Evolutionary conservation across 2,797 vertebrate species (phyloP), one percentile per base, ranked within the genome.

Genomic region (Morelia viridis): DNA sequence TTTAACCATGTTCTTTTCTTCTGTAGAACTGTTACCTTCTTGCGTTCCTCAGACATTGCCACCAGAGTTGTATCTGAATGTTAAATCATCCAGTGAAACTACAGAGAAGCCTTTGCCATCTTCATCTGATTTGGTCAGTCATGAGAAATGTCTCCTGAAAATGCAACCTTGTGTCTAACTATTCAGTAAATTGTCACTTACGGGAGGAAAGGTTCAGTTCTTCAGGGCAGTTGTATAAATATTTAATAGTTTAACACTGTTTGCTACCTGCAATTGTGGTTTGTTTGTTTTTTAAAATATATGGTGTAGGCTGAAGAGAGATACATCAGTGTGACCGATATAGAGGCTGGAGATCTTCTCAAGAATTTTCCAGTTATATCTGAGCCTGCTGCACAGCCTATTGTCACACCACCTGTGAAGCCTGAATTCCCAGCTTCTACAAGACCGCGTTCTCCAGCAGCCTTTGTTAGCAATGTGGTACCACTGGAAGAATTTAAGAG

Each of bases 321-420:
- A 71, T 99, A 98, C 89, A 94, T 99, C 93, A 97, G 96, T 93
- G 98, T 99, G 89, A 94, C 96, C 87, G 99, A 99, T 95, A 97
- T 98, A 91, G 98, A 99, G 94, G 98, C 96, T 24, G 87, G 65
- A 87, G 94, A 96, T 12, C 91, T 97, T 22, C 95, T 97, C 28
- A 95, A 96, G 35, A 96, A 97, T 92, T 94, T 98, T 46, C 96
- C 97, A 0, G 6, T 53, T 90, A 90, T 89, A 91, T 90, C 92
- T 2, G 94, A 96, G 87, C 90, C 93, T 92, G 41, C 88, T 56
- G 92, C 94, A 71, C 93, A 84, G 53, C 4, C 0, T 56, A 11
- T n/a, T 88, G 7, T 35, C 57, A 41, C 76, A 24, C 93, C 65
- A 76, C 76, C 68, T 62, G 53, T 86, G 88, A 31, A 87, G n/a